phyloP scores from a whole-genome alignment of 2,888 invertebrate genomes.

The Ornithoptera alexandrae region DNA sequence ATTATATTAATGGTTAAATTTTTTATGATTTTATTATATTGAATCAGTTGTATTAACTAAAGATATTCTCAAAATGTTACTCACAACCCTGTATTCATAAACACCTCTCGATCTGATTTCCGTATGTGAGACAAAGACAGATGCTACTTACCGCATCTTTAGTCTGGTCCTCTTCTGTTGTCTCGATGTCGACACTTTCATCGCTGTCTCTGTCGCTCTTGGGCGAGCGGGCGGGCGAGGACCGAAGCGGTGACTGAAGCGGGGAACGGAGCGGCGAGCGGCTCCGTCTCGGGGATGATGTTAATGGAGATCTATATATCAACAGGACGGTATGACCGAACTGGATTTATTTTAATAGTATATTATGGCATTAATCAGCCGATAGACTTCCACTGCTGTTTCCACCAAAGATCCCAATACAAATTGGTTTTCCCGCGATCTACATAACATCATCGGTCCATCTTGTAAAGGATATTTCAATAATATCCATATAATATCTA shows the following conservation, averaged over 20 bases:
- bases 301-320: constrained; percentile 39
- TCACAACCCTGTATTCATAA: not conserved
- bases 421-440: no score
- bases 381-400: no score
- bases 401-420: no score
- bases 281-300: constrained; percentile 42
- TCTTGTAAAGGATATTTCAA: no score
- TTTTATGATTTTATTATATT: not conserved
- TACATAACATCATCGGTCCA: no score
- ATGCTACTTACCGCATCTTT: constrained; percentile 59
- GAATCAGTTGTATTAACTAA: not conserved
- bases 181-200: constrained; percentile 92
- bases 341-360: no score
- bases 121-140: not conserved
- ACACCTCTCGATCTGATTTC: not conserved
- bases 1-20: not conserved
- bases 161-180: constrained; percentile 86
- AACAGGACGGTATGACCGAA: no score
- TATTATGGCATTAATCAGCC: no score
- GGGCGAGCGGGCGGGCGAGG: constrained; percentile 54
- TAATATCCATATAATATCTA: no score
- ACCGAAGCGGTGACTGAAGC: constrained; percentile 52
- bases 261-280: constrained; percentile 49
- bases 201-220: constrained; percentile 85
- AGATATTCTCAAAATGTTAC: no score